Evolutionary conservation across 2,888 invertebrate genomes (phyloP), one percentile per base, ranked within the genome.

Genomic region (Prenolepis imparis): DNA sequence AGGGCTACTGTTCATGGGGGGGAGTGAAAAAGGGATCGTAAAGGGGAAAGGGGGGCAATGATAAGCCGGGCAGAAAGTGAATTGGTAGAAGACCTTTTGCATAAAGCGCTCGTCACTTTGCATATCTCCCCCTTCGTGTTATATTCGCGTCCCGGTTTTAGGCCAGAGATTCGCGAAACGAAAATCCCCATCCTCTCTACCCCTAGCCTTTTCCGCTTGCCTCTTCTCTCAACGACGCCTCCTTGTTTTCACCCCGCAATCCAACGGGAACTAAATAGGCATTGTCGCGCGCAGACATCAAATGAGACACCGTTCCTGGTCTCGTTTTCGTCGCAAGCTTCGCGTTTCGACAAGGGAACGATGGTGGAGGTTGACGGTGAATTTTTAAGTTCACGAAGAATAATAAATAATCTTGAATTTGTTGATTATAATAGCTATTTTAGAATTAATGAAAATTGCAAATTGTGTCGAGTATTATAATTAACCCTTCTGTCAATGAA

Each of bases 61-160:
- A 92, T 90, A 90, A 92, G 86, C 84, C 77, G 83, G 88, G 83
- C 82, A 81, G 88, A 90, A 91, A 93, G 92, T 93, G 93, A 93
- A 92, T 92, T 90, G 91, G 88, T 88, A 89, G 90, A 91, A 90
- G 91, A 91, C 88, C 90, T 91, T 92, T 90, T 90, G 92, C 91
- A 92, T 92, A 91, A 92, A 92, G 89, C 91, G 86, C 80, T 86
- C 87, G 86, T 90, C 89, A 88, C 89, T 92, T 92, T 92, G 91
- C 93, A 91, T 93, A 91, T 91, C 91, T 91, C 75, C 85, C 52
- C 89, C 85, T 86, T 86, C 84, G 86, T 68, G 80, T 83, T 82
- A 85, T 88, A 82, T 85, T 89, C 84, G 87, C 78, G 80, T 44
- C 86, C 86, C 77, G 87, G 89, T 86, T 89, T 89, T 84, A 87